phyloP scores from a whole-genome alignment of 2,888 invertebrate genomes.

The Diarsia brunnea region DNA sequence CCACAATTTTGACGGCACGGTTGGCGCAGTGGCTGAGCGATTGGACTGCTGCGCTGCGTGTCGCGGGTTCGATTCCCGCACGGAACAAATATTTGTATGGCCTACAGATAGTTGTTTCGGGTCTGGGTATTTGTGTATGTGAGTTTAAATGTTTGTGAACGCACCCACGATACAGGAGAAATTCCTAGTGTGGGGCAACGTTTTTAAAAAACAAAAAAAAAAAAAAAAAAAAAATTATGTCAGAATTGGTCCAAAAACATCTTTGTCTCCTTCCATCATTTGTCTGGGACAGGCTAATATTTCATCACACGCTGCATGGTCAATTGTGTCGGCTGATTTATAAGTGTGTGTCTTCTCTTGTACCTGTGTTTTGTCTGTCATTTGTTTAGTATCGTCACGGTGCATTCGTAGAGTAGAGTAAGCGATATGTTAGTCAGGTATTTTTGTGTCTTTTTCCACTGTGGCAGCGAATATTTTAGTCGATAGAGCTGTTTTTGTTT shows the following conservation, averaged over 20 bases:
- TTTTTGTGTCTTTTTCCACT: constrained; percentile 23
- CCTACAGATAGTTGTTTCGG: no score
- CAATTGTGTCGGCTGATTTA: constrained; percentile 48
- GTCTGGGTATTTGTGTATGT: no score
- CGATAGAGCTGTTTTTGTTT: constrained; percentile 3
- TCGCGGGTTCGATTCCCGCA: no score
- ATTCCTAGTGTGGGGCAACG: no score
- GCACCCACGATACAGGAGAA: no score
- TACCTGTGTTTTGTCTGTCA: constrained; percentile 42
- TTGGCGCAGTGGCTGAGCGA: no score
- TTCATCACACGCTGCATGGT: constrained; percentile 32
- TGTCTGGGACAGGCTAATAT: constrained; percentile 34
- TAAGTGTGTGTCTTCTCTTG: constrained; percentile 28
- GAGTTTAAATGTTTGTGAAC: no score
- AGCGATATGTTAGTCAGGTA: constrained; percentile 21
- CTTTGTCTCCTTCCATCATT: constrained; percentile 29
- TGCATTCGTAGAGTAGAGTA: constrained; percentile 30
- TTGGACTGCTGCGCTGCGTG: no score
- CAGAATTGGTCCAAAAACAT: constrained; percentile 37
- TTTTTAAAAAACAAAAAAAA: no score
- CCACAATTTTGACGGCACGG: no score
- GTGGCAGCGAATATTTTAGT: background rate
- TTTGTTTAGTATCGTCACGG: constrained; percentile 57
- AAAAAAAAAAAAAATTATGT: no score
- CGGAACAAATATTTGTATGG: no score